Base-by-base conservation (phyloP, 1,140 invertebrate species). In the Vanessa atalanta region DNA sequence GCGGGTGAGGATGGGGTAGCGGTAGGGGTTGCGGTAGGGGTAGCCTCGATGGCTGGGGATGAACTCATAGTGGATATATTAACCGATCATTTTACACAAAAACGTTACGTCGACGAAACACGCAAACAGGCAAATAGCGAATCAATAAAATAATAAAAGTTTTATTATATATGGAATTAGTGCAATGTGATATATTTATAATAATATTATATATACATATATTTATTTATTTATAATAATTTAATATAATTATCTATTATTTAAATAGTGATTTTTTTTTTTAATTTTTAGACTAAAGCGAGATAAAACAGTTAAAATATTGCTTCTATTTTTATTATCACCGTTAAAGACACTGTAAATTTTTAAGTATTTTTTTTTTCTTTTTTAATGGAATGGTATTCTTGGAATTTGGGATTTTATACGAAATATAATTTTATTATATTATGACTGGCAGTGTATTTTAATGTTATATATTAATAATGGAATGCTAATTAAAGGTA, bases 41-140 rank as follows among this genome's bases (percentile, higher is more conserved):
- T 86, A 15, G 85, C 80, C 76, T 90, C 89, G 65, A 91, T 75
- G 20, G 85, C 89, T 80, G 89, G 88, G 53, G 89, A 91, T 47
- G 89, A 90, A 81, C 88, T 89, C 90, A 92, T 92, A 11, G 16
- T 88, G 74, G 61, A 72, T 68, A 57, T 13, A 47, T 70, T 68
- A 78, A 86, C 83, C 88, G 64, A 80, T 72, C 87, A 88, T 89
- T 37, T 88, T 50, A 64, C 47, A 23, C 23, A 26, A 12, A 26
- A 23, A 57, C 26, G 6, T 4, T 4, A 57, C 23, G 20, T 23
- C 20, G 23, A 23, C 26, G 26, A 31, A 20, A 20, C 23, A 20
- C 47, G 14, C n/a, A n/a, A 50, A 50, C 5, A 5, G 13, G 2
- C 12, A n/a, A 50, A n/a, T 50, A 5, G 48, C 13, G 0, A 20